Evolutionary conservation across 2,113 vertebrate species (phyloP), one percentile per base, ranked within the genome.

Genomic region (Mormyrus iriodes): DNA sequence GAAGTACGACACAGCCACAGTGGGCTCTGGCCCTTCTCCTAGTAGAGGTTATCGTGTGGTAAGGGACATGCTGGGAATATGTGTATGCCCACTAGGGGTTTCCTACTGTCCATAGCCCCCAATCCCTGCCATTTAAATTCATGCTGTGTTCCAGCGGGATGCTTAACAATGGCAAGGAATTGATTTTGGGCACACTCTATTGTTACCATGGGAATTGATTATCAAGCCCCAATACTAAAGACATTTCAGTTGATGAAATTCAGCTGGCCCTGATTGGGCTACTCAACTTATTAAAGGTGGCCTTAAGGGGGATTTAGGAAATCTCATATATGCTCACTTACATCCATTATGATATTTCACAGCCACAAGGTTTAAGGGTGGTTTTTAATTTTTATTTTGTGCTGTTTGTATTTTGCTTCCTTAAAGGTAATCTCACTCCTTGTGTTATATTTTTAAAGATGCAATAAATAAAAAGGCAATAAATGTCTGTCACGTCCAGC

Each of bases 1-100:
- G 21, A 46, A 90, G 0, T 53, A 89, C 8, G 93, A 91, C 0
- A 94, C 96, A 1, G 93, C 94, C 0, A 96, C 95, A 0, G 61
- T 94, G 53, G 53, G 91, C 93, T 4, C 94, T 97, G 3, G 95
- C 94, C 55, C 55, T 96, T 84, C 90, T 97, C 76, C 90, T 94
- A 24, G 91, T 94, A 0, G 0, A 90, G 19, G 79, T 97, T 35
- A 0, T 94, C 1, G 24, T 91, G 48, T 97, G 97, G 96, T 97
- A 90, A 92, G 95, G 27, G 7, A 1, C 3, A 15, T 86, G 9
- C 10, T 89, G 39, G 39, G 35, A 0, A 52, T 24, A 85, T 85
- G 27, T 6, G 46, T 88, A 3, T 58, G 10, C 15, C 31, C 35
- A 61, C 8, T 61, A 24, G 86, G 55, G 42, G 76, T 35, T 6